A percentile compares a stretch with the other conserved stretches of the same genome.
Evolutionary conservation across 2,113 vertebrate genomes (phyloP).

Genomic region (Alouatta palliata): DNA sequence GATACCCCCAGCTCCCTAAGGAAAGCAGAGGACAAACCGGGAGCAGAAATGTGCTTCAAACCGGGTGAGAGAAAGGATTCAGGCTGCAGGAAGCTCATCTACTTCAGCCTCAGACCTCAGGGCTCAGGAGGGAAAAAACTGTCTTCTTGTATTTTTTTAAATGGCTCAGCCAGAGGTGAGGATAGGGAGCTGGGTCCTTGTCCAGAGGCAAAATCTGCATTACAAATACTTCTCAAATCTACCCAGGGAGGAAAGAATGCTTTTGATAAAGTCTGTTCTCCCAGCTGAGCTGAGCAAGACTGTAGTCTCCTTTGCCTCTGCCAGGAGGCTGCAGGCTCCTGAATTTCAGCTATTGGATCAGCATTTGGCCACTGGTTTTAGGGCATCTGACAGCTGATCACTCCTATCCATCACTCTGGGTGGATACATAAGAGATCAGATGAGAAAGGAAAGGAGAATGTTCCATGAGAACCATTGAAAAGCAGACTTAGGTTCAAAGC

Average conservation of each 20-base stretch:
- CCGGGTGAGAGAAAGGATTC: background rate
- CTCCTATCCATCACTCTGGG: background rate
- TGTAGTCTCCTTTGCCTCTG: background rate
- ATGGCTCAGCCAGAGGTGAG: background rate
- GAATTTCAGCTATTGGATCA: background rate
- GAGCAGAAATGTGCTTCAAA: too few species aligned
- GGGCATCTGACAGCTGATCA: background rate
- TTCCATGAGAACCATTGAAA: background rate
- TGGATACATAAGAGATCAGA: background rate
- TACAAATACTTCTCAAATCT: background rate
- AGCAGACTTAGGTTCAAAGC: background rate
- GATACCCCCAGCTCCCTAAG: background rate
- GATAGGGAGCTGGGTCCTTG: background rate
- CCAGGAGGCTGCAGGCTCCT: background rate
- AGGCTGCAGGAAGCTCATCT: background rate
- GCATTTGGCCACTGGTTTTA: background rate
- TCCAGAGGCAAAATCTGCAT: background rate
- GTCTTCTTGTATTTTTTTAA: background rate
- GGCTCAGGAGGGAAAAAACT: fast-evolving
- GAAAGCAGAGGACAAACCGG: background rate
- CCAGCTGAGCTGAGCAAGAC: background rate
- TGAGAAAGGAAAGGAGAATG: background rate
- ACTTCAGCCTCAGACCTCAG: background rate
- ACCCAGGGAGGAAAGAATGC: background rate
- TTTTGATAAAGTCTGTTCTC: background rate